Conservation (phyloP, 2,797 vertebrate species). For the Hyperoplus lanceolatus region DNA sequence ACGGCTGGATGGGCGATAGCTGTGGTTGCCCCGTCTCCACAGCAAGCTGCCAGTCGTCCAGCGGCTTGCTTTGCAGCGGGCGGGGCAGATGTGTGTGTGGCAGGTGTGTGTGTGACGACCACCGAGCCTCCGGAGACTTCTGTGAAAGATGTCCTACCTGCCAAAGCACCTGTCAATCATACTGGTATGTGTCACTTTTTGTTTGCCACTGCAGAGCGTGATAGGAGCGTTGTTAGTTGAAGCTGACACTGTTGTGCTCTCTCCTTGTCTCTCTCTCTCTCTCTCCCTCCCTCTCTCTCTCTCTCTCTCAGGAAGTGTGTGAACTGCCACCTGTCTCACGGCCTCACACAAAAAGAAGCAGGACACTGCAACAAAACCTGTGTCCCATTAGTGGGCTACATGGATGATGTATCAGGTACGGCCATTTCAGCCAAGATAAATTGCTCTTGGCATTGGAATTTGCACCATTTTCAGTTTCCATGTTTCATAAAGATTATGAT, state of each 20-base stretch:
- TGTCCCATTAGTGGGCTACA: slow-evolving; percentile 82
- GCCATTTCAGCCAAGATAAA: background rate
- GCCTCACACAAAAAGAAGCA: slow-evolving; percentile 79
- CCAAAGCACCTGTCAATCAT: slow-evolving; percentile 88
- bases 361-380: slow-evolving; percentile 90
- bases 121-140: slow-evolving; percentile 87
- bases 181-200: slow-evolving; percentile 85
- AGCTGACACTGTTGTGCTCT: slow-evolving; percentile 15
- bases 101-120: slow-evolving; percentile 90
- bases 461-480: background rate
- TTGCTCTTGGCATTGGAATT: background rate
- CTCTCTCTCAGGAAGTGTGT: slow-evolving; percentile 89
- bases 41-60: slow-evolving; percentile 87
- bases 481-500: background rate
- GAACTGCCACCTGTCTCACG: slow-evolving; percentile 88
- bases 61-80: slow-evolving; percentile 90
- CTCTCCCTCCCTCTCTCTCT: slow-evolving; percentile 50
- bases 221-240: slow-evolving; percentile 3
- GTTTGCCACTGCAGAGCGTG: slow-evolving; percentile 5
- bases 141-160: slow-evolving; percentile 94
- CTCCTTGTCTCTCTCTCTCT: slow-evolving; percentile 55
- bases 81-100: slow-evolving; percentile 92
- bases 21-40: slow-evolving; percentile 89
- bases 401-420: slow-evolving; percentile 88
- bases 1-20: slow-evolving; percentile 91